phyloP scores from a whole-genome alignment of 1,140 invertebrate species.

The Pectinophora gossypiella region DNA sequence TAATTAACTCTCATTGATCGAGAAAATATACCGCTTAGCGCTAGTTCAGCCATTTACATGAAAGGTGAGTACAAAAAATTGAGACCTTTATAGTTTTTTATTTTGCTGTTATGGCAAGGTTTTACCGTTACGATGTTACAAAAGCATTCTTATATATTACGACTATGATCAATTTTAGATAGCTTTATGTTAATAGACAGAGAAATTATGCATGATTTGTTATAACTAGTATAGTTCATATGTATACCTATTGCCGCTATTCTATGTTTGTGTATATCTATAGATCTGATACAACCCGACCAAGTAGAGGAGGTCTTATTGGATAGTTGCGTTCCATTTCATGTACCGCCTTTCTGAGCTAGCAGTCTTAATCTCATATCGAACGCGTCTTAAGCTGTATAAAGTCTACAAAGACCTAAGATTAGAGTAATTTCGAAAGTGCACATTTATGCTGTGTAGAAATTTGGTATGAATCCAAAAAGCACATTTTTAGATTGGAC shows the following conservation, averaged over 20 bases:
- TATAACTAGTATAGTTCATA: conserved; percentile 39
- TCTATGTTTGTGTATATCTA: conserved; percentile 54
- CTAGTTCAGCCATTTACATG: conserved; percentile 73
- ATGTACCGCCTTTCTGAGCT: conserved; percentile 3
- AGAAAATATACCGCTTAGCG: conserved; percentile 39
- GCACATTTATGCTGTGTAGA: not conserved
- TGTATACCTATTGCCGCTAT: conserved; percentile 65
- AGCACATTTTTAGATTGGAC: not conserved
- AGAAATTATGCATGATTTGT: conserved; percentile 50
- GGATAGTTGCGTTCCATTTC: conserved; percentile 32
- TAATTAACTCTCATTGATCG: conserved; percentile 33
- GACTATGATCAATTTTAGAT: conserved; percentile 11
- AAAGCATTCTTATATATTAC: conserved; percentile 10
- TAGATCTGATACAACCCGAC: conserved; percentile 47
- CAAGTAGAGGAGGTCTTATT: conserved; percentile 38
- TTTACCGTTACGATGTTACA: conserved; percentile 21
- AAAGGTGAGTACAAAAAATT: conserved; percentile 74
- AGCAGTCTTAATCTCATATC: not conserved
- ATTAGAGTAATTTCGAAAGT: not conserved
- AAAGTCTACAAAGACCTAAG: not conserved
- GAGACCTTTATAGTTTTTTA: conserved; percentile 63
- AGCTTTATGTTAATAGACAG: conserved; percentile 35
- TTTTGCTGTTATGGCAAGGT: conserved; percentile 36
- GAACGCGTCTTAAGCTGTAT: not conserved
- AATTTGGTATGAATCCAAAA: not conserved